phyloP scores from a whole-genome alignment of 2,888 invertebrate genomes.

The Leuctra nigra region DNA sequence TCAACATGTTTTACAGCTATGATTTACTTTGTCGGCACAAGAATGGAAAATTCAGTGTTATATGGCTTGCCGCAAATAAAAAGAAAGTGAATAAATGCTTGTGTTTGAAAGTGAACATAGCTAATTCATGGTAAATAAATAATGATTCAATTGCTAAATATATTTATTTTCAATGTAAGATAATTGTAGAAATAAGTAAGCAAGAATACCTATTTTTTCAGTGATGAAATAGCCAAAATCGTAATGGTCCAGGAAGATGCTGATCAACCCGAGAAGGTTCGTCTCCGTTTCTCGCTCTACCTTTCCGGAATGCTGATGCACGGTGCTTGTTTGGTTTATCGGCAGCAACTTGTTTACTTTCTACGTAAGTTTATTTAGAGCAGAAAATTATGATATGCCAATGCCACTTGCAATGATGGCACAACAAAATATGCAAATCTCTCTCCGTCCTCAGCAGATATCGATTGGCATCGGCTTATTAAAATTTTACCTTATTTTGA shows the following conservation, averaged over 20 bases:
- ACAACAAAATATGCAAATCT: too few relatives aligned
- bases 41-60: neutral
- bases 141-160: too few relatives aligned
- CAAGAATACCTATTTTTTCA: neutral
- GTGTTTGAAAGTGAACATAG: neutral
- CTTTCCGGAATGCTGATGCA: neutral
- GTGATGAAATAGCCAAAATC: neutral
- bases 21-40: neutral
- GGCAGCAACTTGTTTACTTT: neutral
- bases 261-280: neutral
- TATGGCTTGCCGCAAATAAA: neutral
- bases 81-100: neutral
- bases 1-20: neutral
- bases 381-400: too few relatives aligned
- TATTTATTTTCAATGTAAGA: too few relatives aligned
- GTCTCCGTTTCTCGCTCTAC: neutral
- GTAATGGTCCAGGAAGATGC: neutral
- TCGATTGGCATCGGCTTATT: too few relatives aligned
- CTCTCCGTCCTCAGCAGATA: too few relatives aligned
- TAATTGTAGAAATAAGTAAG: neutral
- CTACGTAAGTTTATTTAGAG: too few relatives aligned
- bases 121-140: neutral
- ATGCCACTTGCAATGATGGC: too few relatives aligned
- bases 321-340: neutral
- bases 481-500: too few relatives aligned